Evolutionary conservation across 2,888 invertebrate genomes (phyloP), one percentile per base, ranked within the genome.

Genomic region (Cosmorhoe ocellata): DNA sequence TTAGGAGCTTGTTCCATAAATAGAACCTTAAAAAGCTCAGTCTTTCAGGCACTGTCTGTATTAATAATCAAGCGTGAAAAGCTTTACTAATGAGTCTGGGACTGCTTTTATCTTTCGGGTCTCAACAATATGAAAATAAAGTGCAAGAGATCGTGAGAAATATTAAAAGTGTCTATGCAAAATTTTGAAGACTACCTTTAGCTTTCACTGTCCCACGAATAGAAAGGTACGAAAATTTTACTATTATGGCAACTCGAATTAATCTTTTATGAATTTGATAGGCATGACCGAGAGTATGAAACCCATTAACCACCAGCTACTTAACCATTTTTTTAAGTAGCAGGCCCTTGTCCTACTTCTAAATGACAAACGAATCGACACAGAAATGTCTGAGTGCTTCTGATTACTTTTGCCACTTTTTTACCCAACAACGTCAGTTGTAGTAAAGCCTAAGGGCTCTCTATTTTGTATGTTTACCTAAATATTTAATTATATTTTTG

Each of bases 141-240:
- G 67, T 69, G 66, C 63, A 50, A 26, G 65, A 73, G 70, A 77
- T 80, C 79, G 82, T 84, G 84, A 74, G 85, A 83, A 76, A 63
- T 74, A 74, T 72, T 58, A 52, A 46, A 64, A 58, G 36, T 43
- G 40, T 51, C 53, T 66, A 61, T 66, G 71, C 60, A 65, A 71
- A 73, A 69, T 53, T 66, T 68, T 74, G 62, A 70, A 63, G 58
- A 53, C 61, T 59, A 70, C 70, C 59, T 71, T 62, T 61, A 59
- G 71, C 83, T 84, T 84, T 85, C 85, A 80, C 81, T 73, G 79
- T 82, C 83, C 62, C 82, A 81, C 81, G 79, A 66, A 52, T 54
- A 51, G 48, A 53, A 55, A 54, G 46, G 48, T 41, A 55, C 38
- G 52, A 52, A 48, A 56, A 36, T 44, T 45, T 44, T 56, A 56